Evolutionary conservation across 2,797 vertebrate genomes (phyloP).

Genomic region (Cuniculus paca): DNA sequence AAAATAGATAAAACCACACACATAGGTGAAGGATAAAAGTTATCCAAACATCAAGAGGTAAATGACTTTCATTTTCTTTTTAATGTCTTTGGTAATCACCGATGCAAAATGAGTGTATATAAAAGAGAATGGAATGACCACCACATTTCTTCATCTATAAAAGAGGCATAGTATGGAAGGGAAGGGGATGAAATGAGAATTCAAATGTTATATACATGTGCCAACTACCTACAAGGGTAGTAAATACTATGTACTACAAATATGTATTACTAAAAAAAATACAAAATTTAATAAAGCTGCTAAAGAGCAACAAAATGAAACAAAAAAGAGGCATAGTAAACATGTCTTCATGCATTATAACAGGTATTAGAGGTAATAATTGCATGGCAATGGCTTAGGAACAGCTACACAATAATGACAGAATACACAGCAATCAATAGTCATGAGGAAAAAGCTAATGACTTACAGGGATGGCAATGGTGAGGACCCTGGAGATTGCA

Average conservation of each 20-base stretch:
- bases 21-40: not conserved
- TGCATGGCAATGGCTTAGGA: too few relatives aligned
- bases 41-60: not conserved
- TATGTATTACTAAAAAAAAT: not conserved
- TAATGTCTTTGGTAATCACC: not conserved
- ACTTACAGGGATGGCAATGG: rapidly evolving
- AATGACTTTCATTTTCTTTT: not conserved
- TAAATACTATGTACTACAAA: not conserved
- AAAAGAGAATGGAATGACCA: not conserved
- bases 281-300: not conserved
- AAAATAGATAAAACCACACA: not conserved
- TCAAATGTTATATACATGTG: not conserved
- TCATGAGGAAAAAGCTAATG: not conserved
- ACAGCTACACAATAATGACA: not conserved
- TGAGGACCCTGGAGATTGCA: not conserved
- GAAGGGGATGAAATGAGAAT: not conserved
- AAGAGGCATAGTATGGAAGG: not conserved
- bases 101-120: not conserved
- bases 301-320: not conserved
- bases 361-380: not conserved
- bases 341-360: not conserved
- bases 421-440: not conserved
- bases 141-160: not conserved
- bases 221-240: not conserved
- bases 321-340: not conserved